phyloP scores from a whole-genome alignment of 2,797 vertebrate genomes.

The Anguilla marmorata region DNA sequence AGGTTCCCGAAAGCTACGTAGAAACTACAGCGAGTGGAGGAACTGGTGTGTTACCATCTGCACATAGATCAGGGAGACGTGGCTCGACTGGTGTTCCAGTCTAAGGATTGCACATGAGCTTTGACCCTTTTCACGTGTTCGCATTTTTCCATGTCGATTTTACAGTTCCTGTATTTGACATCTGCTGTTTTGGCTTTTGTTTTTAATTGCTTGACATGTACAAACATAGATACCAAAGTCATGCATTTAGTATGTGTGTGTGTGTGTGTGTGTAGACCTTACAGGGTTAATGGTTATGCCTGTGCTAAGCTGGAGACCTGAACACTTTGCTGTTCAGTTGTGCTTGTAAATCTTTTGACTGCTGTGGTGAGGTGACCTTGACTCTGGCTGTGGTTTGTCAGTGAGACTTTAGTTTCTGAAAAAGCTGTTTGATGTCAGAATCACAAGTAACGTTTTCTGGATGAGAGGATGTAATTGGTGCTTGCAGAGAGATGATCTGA shows the following conservation, averaged over 20 bases:
- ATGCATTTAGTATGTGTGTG: not conserved
- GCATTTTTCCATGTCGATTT: not conserved
- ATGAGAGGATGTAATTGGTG: not conserved
- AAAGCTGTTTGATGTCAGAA: not conserved
- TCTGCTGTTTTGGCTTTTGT: not conserved
- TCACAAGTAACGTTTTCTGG: not conserved
- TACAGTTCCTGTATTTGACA: not conserved
- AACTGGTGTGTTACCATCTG: slow-evolving; percentile 75
- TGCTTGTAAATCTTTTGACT: not conserved
- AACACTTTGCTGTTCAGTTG: not conserved
- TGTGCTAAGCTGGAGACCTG: not conserved
- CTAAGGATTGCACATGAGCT: not conserved
- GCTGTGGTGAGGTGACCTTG: not conserved
- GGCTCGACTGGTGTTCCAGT: not conserved
- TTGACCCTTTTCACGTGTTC: not conserved
- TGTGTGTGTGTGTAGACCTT: not conserved
- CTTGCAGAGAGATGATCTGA: not conserved
- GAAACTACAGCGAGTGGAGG: slow-evolving; percentile 91
- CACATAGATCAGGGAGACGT: not conserved
- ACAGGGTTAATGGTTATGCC: not conserved
- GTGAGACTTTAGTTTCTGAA: not conserved
- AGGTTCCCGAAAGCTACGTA: slow-evolving; percentile 97
- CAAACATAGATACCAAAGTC: not conserved
- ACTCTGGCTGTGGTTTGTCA: not conserved
- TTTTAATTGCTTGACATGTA: not conserved